phyloP scores from a whole-genome alignment of 1,140 invertebrate species.

The Megalopta genalis region DNA sequence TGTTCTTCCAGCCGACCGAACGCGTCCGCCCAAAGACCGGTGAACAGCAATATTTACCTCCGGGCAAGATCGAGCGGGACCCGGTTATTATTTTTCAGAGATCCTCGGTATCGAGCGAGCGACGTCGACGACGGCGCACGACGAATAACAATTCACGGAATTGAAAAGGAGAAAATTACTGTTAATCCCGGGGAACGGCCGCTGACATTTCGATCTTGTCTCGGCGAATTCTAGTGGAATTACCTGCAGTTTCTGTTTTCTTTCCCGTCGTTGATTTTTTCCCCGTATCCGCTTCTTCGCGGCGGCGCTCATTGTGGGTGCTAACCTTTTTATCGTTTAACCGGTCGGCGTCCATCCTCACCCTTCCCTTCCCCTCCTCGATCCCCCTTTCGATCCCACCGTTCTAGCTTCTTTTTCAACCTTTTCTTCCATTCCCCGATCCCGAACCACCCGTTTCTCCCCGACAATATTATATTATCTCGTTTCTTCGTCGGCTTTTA shows the following conservation, averaged over 20 bases:
- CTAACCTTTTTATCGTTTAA: slow-evolving; percentile 73
- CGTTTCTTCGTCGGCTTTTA: slow-evolving; percentile 76
- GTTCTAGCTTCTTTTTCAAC: slow-evolving; percentile 17
- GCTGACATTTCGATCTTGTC: slow-evolving; percentile 5
- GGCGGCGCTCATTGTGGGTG: slow-evolving; percentile 68
- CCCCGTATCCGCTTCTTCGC: slow-evolving; percentile 28
- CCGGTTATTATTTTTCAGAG: not conserved
- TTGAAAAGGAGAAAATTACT: slow-evolving; percentile 4
- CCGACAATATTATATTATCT: slow-evolving; percentile 79
- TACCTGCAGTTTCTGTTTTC: slow-evolving; percentile 35
- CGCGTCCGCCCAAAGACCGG: too few relatives aligned
- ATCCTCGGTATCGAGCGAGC: not conserved
- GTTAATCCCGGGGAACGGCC: not conserved
- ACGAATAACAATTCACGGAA: not conserved
- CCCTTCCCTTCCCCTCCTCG: slow-evolving; percentile 31
- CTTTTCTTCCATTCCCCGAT: slow-evolving; percentile 3
- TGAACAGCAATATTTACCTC: too few relatives aligned
- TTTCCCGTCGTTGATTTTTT: slow-evolving; percentile 33
- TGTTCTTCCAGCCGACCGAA: too few relatives aligned
- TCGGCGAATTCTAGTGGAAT: slow-evolving; percentile 32
- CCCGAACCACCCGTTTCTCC: slow-evolving; percentile 49
- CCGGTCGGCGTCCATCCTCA: slow-evolving; percentile 52
- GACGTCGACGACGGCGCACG: not conserved
- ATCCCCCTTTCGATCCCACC: slow-evolving; percentile 34
- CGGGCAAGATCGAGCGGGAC: too few relatives aligned